These are phyloP conservation scores for Zaprionus obscuricornis DNA, from an alignment of 2,888 invertebrate genomes.

Conservation along the genomic window DNA sequence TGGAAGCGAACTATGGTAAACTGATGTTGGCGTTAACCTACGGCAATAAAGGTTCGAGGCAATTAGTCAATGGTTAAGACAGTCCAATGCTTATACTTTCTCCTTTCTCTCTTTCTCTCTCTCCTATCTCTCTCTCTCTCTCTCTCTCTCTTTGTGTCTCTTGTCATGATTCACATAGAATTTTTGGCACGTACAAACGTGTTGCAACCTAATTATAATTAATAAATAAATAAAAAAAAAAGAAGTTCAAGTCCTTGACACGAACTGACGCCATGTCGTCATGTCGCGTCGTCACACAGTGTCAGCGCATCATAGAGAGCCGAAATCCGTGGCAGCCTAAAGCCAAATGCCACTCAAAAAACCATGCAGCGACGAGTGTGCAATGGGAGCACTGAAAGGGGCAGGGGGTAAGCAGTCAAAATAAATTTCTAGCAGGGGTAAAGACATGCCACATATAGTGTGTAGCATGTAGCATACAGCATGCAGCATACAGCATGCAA, in stretches of 20 bases:
- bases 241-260: conserved; percentile 72
- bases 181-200: conserved; percentile 70
- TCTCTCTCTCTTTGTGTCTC: conserved; percentile 4
- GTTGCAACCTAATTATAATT: conserved; percentile 78
- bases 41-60: conserved; percentile 48
- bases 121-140: conserved; percentile 4
- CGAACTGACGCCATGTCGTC: conserved; percentile 44
- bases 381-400: conserved; percentile 1
- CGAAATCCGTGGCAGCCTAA: conserved; percentile 69
- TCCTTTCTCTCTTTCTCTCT: conserved; percentile 12
- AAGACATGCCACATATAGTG: too few species aligned
- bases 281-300: background rate
- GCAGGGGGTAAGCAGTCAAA: background rate
- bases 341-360: conserved; percentile 76
- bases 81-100: conserved; percentile 20
- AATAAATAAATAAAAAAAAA: conserved; percentile 20
- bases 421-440: conserved; percentile 12
- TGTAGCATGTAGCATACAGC: conserved; percentile 16
- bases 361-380: conserved; percentile 26
- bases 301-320: conserved; percentile 54
- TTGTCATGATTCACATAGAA: too few species aligned
- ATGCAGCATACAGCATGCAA: too few species aligned
- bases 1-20: conserved; percentile 9
- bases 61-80: conserved; percentile 53
- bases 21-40: conserved; percentile 26